Percentiles rank a stretch among this genome's conserved stretches.
Conservation (phyloP, 2,888 invertebrate genomes). For the Aleiodes leptofemur region DNA sequence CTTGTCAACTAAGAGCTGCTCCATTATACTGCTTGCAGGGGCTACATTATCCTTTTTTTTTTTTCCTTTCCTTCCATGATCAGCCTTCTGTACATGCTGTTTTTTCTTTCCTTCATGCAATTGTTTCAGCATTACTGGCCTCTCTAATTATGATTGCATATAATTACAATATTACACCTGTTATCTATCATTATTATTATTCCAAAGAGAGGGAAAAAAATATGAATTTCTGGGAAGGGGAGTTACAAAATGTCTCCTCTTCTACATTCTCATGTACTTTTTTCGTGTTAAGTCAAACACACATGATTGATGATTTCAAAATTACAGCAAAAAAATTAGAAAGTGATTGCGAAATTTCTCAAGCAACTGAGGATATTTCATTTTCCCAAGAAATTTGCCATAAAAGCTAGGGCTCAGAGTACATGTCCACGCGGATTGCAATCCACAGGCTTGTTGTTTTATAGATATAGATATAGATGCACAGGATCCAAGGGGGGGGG, state of each 20-base stretch:
- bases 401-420: slow-evolving; percentile 17
- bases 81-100: slow-evolving; percentile 9
- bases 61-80: slow-evolving; percentile 27
- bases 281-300: neutral
- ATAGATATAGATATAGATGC: neutral
- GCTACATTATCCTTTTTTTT: slow-evolving; percentile 30
- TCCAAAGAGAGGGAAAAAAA: neutral
- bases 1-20: slow-evolving; percentile 71
- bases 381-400: too few species aligned
- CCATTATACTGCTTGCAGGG: slow-evolving; percentile 64
- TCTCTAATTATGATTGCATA: slow-evolving; percentile 13
- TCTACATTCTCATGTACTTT: too few species aligned
- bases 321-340: too few species aligned
- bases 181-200: slow-evolving; percentile 11
- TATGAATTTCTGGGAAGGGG: neutral
- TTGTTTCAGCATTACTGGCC: neutral
- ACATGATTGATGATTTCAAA: neutral
- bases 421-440: neutral
- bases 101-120: slow-evolving; percentile 2
- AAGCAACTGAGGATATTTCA: too few species aligned
- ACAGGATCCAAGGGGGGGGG: slow-evolving; percentile 39
- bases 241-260: too few species aligned
- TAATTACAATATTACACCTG: slow-evolving; percentile 27
- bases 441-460: neutral
- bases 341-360: too few species aligned